Percentiles rank a stretch among this genome's conserved stretches.
Conservation (phyloP, 1,140 invertebrate genomes). For the Ectropis grisescens region DNA sequence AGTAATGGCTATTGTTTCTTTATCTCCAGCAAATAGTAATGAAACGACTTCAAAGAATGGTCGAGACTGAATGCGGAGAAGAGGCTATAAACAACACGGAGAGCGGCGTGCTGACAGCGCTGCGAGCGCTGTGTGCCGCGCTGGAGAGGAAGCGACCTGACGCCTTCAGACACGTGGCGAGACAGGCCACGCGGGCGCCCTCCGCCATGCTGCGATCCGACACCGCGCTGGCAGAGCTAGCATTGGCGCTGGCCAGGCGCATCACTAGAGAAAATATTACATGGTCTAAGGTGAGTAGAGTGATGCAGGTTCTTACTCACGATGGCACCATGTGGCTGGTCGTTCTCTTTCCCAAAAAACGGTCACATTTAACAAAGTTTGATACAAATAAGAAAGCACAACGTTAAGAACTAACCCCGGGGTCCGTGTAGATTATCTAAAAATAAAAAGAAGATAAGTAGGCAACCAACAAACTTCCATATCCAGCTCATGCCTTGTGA, state of each 20-base stretch:
- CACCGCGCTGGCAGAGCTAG: constrained; percentile 52
- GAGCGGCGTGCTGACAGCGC: constrained; percentile 32
- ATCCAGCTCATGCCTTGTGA: too few species aligned
- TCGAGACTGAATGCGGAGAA: constrained; percentile 58
- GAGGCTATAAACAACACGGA: constrained; percentile 45
- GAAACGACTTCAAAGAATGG: constrained; percentile 52
- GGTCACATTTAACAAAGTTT: too few species aligned
- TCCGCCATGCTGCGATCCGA: constrained; percentile 47
- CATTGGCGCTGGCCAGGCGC: constrained; percentile 53
- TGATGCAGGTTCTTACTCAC: too few species aligned
- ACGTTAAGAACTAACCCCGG: too few species aligned
- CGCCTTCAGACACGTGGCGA: constrained; percentile 53
- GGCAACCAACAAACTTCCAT: too few species aligned
- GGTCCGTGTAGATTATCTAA: too few species aligned
- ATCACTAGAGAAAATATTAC: constrained; percentile 64
- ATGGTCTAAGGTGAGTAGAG: constrained; percentile 55
- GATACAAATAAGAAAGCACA: too few species aligned
- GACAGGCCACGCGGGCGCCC: constrained; percentile 52
- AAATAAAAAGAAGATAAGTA: too few species aligned
- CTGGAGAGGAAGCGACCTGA: constrained; percentile 57
- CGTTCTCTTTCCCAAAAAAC: too few species aligned
- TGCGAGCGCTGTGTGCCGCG: constrained; percentile 49
- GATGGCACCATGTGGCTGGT: too few species aligned
- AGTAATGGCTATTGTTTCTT: too few species aligned
- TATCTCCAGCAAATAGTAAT: constrained; percentile 47